phyloP scores from a whole-genome alignment of 2,797 vertebrate species.

The Sciurus carolinensis region DNA sequence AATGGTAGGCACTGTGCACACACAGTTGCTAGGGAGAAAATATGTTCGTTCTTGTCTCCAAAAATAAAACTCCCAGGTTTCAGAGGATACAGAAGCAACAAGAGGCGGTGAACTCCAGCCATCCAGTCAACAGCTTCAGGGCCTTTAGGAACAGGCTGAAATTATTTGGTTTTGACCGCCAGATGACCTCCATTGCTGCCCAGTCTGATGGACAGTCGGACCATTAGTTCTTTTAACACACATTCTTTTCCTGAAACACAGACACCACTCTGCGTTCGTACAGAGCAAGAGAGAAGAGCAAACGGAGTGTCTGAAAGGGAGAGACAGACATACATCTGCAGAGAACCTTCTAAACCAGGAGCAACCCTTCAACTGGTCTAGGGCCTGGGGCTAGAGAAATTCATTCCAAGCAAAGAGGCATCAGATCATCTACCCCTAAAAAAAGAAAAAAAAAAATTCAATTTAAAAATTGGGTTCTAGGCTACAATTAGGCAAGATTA shows the following conservation, averaged over 20 bases:
- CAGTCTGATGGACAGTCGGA: slow-evolving; percentile 90
- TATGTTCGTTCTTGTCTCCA: slow-evolving; percentile 76
- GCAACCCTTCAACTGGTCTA: slow-evolving; percentile 84
- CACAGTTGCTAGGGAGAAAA: slow-evolving; percentile 88
- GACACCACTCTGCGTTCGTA: slow-evolving; percentile 81
- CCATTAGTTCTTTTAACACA: slow-evolving; percentile 88
- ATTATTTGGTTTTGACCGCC: slow-evolving; percentile 93
- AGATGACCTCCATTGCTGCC: slow-evolving; percentile 91
- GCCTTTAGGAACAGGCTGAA: slow-evolving; percentile 86
- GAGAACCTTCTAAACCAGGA: slow-evolving; percentile 79
- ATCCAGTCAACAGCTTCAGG: slow-evolving; percentile 78
- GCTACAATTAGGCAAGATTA: slow-evolving; percentile 38
- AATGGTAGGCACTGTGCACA: slow-evolving; percentile 72
- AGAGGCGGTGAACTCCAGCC: slow-evolving; percentile 83
- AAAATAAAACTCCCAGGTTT: slow-evolving; percentile 77
- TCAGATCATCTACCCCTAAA: slow-evolving; percentile 49
- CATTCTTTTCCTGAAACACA: slow-evolving; percentile 90
- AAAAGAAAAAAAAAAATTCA: slow-evolving; percentile 75
- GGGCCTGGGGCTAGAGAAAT: slow-evolving; percentile 81
- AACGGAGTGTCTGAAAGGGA: slow-evolving; percentile 55
- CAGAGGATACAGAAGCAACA: slow-evolving; percentile 78
- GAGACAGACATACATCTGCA: slow-evolving; percentile 9
- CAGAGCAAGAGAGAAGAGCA: slow-evolving; percentile 71
- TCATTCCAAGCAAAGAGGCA: slow-evolving; percentile 68
- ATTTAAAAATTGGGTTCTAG: slow-evolving; percentile 49